Evolutionary conservation across 1,140 invertebrate species (phyloP).

Genomic region (Ylistrum balloti): DNA sequence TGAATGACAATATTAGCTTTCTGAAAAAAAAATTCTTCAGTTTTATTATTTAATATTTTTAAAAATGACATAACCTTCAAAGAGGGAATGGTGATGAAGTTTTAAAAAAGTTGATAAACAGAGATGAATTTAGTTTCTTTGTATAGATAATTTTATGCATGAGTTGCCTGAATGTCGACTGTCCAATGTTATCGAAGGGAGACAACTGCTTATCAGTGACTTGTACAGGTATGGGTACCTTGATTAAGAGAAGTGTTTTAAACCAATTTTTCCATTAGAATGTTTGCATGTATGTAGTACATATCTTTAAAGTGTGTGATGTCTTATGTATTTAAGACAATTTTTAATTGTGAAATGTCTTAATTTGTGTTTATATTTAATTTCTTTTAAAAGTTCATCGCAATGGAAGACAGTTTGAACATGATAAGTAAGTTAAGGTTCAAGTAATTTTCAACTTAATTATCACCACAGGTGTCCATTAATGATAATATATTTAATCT

Average conservation of each 20-base stretch:
- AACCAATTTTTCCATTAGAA: constrained; percentile 15
- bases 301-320: constrained; percentile 15
- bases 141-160: not conserved
- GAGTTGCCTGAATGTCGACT: not conserved
- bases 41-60: not conserved
- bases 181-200: not conserved
- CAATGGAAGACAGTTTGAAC: not conserved
- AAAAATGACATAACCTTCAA: too few species aligned
- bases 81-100: too few species aligned
- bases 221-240: not conserved
- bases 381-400: not conserved
- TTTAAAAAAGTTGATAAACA: not conserved
- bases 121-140: not conserved
- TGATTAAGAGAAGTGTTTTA: not conserved
- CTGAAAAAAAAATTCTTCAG: too few species aligned
- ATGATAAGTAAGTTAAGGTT: not conserved
- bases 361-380: not conserved
- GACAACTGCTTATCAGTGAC: not conserved
- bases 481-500: too few species aligned
- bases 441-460: constrained; percentile 6
- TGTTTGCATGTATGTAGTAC: constrained; percentile 19
- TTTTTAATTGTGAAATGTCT: constrained; percentile 11
- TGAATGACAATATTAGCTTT: not conserved
- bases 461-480: too few species aligned
- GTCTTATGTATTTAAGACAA: not conserved